A percentile compares a stretch with the other conserved stretches of the same genome.
These are phyloP conservation scores for Perca schrenkii DNA, from an alignment of 2,113 vertebrate species.

Conservation along the genomic window DNA sequence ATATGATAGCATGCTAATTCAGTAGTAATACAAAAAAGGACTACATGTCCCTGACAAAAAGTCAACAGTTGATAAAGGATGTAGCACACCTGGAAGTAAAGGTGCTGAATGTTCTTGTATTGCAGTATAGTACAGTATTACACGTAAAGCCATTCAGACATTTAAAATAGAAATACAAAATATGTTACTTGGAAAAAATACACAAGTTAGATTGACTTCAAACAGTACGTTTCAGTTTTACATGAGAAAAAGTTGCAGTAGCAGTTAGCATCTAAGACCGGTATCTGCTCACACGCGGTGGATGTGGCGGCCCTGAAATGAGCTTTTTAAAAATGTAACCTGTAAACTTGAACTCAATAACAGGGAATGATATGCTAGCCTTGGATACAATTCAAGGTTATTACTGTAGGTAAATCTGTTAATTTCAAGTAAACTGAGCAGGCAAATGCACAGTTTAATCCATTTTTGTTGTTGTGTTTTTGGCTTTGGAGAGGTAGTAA, in stretches of 20 bases:
- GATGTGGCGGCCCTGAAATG: neutral
- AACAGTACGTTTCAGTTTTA: too few relatives aligned
- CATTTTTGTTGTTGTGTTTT: neutral
- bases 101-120: neutral
- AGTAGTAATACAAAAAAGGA: neutral
- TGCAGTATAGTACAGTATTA: too few relatives aligned
- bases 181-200: too few relatives aligned
- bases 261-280: neutral
- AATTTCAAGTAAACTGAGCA: neutral
- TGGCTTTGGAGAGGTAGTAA: neutral
- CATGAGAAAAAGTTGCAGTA: too few relatives aligned
- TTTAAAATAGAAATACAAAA: too few relatives aligned
- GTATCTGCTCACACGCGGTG: neutral
- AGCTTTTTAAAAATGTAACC: neutral
- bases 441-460: neutral
- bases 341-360: neutral
- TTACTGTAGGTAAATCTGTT: neutral
- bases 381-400: neutral
- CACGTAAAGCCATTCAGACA: too few relatives aligned
- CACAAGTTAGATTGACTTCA: too few relatives aligned
- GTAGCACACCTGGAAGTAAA: neutral
- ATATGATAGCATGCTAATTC: neutral
- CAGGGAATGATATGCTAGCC: neutral
- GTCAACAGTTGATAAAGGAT: neutral
- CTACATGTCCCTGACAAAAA: too few relatives aligned